Conservation (phyloP, 2,797 vertebrate species). For the Chanos chanos region DNA sequence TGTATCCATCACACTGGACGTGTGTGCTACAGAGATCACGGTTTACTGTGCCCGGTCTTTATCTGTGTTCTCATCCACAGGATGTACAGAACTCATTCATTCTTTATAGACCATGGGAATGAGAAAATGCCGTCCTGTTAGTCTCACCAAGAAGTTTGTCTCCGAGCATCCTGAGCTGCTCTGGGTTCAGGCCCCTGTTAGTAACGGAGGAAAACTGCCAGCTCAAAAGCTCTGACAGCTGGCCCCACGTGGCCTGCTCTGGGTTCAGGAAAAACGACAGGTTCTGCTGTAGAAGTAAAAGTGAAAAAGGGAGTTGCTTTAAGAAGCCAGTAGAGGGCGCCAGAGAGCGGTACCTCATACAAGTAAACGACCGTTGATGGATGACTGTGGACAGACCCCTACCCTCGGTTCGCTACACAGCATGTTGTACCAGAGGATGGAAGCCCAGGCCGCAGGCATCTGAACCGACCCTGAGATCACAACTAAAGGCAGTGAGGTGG, state of each 20-base stretch:
- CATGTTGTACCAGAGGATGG: slow-evolving; percentile 89
- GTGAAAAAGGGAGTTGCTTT: background rate
- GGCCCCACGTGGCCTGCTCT: slow-evolving; percentile 77
- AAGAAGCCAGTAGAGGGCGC: background rate
- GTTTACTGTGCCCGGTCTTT: background rate
- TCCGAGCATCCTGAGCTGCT: slow-evolving; percentile 82
- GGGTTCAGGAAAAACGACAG: slow-evolving; percentile 83
- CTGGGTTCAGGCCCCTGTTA: slow-evolving; percentile 76
- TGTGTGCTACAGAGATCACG: no score
- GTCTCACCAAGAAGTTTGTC: slow-evolving; percentile 80
- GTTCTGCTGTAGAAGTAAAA: slow-evolving; percentile 62
- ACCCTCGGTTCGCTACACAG: slow-evolving; percentile 75
- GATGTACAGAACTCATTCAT: no score
- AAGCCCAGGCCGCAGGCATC: slow-evolving; percentile 82
- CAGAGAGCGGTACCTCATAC: no score
- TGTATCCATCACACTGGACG: no score
- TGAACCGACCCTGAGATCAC: slow-evolving; percentile 81
- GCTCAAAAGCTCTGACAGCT: slow-evolving; percentile 83
- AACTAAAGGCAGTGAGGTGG: slow-evolving; percentile 81
- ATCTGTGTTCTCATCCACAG: no score
- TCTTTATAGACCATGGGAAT: no score
- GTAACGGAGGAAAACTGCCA: slow-evolving; percentile 91
- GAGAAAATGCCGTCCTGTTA: no score
- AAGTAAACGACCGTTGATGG: background rate
- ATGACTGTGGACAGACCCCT: slow-evolving; percentile 30